phyloP scores from a whole-genome alignment of 2,888 invertebrate genomes.

The Tiliacea aurago region DNA sequence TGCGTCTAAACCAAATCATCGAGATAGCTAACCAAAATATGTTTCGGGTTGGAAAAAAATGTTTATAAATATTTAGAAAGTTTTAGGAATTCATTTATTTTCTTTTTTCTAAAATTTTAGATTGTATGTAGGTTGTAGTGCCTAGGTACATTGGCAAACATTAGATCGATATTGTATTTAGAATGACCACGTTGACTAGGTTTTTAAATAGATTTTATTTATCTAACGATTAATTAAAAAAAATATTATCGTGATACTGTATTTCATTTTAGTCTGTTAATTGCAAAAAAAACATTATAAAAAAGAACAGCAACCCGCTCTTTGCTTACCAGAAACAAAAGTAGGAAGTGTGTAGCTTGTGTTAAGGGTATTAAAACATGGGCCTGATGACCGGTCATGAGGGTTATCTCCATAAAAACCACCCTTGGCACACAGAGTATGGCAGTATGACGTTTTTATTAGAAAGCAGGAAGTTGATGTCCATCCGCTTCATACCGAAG shows the following conservation, averaged over 20 bases:
- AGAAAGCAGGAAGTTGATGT: slow-evolving; percentile 10
- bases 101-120: neutral
- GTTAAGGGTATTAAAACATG: neutral
- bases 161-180: neutral
- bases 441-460: neutral
- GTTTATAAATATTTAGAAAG: too few species aligned
- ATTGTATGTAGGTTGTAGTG: neutral
- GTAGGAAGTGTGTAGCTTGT: neutral
- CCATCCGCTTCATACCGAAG: neutral
- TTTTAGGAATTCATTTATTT: neutral
- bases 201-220: neutral
- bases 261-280: neutral
- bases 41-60: too few species aligned
- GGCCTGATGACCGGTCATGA: neutral
- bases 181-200: too few species aligned
- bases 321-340: neutral
- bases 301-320: neutral
- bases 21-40: neutral
- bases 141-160: neutral
- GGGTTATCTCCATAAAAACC: neutral
- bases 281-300: neutral
- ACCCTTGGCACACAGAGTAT: neutral
- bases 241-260: neutral
- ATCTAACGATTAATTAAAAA: neutral
- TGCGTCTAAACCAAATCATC: too few species aligned